phyloP scores from a whole-genome alignment of 2,797 vertebrate genomes.

The Diplodus puntazzo region DNA sequence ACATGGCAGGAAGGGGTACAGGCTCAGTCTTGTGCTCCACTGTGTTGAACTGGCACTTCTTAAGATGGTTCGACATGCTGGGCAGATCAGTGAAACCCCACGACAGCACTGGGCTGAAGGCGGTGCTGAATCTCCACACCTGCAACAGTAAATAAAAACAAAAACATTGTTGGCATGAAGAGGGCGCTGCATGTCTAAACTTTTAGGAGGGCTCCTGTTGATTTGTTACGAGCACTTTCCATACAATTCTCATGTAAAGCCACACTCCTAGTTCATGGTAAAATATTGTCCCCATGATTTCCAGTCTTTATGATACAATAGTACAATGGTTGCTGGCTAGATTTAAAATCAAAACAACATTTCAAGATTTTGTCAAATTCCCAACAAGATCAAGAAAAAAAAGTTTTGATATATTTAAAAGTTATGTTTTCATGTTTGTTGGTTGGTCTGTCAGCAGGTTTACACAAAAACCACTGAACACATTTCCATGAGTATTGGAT shows the following conservation, averaged over 20 bases:
- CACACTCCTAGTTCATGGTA: neutral
- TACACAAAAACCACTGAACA: too few species aligned
- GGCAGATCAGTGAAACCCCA: constrained; percentile 95
- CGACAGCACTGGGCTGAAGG: constrained; percentile 93
- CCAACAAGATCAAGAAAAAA: too few species aligned
- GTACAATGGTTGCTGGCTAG: too few species aligned
- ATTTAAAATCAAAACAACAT: too few species aligned
- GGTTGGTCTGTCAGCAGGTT: too few species aligned
- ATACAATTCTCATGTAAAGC: neutral
- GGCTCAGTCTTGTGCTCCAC: constrained; percentile 93
- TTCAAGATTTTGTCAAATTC: too few species aligned
- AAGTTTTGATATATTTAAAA: too few species aligned
- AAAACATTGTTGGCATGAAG: neutral
- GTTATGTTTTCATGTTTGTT: too few species aligned
- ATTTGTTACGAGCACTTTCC: neutral
- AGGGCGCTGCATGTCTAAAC: neutral
- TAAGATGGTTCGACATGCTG: constrained; percentile 98
- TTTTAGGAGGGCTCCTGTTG: neutral
- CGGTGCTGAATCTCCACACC: constrained; percentile 98
- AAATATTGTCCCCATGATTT: too few species aligned
- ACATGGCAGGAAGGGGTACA: constrained; percentile 96
- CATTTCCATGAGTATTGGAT: too few species aligned
- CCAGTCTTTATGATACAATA: too few species aligned
- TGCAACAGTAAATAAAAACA: constrained; percentile 60
- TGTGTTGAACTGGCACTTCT: constrained; percentile 93